Conservation (phyloP, 2,797 vertebrate species). For the Tangara arthus region DNA sequence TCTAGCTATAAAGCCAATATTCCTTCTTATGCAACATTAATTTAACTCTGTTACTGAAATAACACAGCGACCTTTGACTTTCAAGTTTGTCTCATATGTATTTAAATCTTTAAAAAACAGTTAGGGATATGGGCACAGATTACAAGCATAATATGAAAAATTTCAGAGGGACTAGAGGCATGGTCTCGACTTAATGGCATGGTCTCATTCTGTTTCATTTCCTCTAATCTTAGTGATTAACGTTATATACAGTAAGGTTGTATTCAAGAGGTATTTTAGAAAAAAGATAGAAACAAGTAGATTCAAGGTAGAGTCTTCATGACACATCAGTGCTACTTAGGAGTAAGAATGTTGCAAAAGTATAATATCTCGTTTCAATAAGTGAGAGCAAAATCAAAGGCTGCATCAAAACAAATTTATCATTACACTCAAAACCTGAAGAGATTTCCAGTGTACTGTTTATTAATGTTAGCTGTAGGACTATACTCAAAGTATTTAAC, state of each 20-base stretch:
- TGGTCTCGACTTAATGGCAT: neutral
- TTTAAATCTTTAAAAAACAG: neutral
- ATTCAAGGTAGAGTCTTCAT: neutral
- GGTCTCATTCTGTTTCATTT: neutral
- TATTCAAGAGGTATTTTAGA: neutral
- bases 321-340: neutral
- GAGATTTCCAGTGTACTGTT: neutral
- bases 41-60: neutral
- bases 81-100: neutral
- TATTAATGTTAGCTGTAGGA: neutral
- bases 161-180: neutral
- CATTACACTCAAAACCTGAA: neutral
- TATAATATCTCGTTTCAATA: neutral
- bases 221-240: neutral
- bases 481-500: neutral
- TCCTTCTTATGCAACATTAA: neutral
- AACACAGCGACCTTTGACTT: neutral
- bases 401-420: neutral
- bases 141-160: neutral
- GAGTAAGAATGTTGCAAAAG: neutral
- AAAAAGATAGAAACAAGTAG: neutral
- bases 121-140: neutral
- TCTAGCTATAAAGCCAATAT: neutral
- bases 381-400: neutral
- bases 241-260: neutral